Conservation (phyloP, 2,888 invertebrate genomes). For the Pachycephus smyrnensis region DNA sequence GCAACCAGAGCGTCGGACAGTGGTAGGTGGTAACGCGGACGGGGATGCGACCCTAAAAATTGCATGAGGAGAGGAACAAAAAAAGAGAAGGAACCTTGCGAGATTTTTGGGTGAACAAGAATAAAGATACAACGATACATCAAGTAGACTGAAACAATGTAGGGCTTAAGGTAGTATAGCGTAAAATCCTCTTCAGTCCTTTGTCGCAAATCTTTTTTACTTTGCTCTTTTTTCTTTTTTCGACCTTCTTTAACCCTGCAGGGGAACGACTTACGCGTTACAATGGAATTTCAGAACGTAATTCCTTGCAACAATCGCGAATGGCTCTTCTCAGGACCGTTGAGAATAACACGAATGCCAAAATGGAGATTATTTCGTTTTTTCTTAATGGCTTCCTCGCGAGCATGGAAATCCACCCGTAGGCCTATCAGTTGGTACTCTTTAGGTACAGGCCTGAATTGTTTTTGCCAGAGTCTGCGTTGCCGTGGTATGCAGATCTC, state of each 20-base stretch:
- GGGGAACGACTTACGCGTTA: not conserved
- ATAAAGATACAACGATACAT: not conserved
- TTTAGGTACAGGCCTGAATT: not conserved
- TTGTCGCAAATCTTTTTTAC: not conserved
- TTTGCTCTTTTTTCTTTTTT: not conserved
- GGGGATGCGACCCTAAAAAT: not conserved
- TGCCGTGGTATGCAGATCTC: constrained; percentile 54
- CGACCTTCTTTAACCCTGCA: not conserved
- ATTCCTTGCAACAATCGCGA: not conserved
- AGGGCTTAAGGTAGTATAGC: not conserved
- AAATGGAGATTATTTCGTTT: not conserved
- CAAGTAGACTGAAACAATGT: not conserved
- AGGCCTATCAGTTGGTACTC: constrained; percentile 31
- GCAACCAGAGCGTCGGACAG: not conserved
- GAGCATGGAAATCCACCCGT: constrained; percentile 6
- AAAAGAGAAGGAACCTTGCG: not conserved
- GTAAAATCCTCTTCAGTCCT: not conserved
- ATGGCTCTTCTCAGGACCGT: not conserved
- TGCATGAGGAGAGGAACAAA: not conserved
- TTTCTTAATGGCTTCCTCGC: not conserved
- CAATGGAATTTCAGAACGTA: not conserved
- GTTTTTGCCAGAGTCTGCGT: constrained; percentile 4
- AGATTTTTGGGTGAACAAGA: not conserved
- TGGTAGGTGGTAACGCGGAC: not conserved
- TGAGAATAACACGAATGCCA: not conserved